phyloP scores from a whole-genome alignment of 2,888 invertebrate genomes.

The Meteorus cinctellus region DNA sequence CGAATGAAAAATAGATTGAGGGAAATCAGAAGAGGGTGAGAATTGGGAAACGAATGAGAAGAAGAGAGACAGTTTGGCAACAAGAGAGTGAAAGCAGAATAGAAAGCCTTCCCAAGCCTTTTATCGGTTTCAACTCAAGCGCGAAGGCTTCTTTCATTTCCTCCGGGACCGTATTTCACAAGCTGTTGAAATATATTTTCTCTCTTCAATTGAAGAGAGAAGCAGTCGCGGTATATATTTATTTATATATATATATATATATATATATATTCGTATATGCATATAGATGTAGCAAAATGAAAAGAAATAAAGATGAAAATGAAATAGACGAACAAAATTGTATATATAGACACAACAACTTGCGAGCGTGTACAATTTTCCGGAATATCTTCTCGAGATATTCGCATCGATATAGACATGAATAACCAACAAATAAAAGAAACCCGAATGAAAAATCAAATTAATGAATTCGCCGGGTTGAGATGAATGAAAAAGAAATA shows the following conservation, averaged over 20 bases:
- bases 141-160: slow-evolving; percentile 41
- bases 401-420: background rate
- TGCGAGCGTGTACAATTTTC: background rate
- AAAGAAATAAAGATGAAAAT: background rate
- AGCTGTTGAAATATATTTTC: slow-evolving; percentile 38
- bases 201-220: slow-evolving; percentile 23
- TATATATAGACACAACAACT: background rate
- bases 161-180: slow-evolving; percentile 28
- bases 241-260: background rate
- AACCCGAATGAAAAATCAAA: background rate
- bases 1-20: slow-evolving; percentile 5
- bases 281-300: background rate
- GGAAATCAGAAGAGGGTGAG: background rate
- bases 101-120: slow-evolving; percentile 29
- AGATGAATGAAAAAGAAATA: background rate
- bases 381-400: background rate
- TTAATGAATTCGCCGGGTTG: background rate
- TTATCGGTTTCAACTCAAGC: slow-evolving; percentile 39
- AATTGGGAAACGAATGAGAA: background rate
- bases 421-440: background rate
- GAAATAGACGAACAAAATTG: background rate
- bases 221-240: background rate
- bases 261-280: background rate
- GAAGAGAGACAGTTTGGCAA: background rate
- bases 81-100: background rate